phyloP scores from a whole-genome alignment of 2,888 invertebrate genomes.

The Sphaeridia pumilis region DNA sequence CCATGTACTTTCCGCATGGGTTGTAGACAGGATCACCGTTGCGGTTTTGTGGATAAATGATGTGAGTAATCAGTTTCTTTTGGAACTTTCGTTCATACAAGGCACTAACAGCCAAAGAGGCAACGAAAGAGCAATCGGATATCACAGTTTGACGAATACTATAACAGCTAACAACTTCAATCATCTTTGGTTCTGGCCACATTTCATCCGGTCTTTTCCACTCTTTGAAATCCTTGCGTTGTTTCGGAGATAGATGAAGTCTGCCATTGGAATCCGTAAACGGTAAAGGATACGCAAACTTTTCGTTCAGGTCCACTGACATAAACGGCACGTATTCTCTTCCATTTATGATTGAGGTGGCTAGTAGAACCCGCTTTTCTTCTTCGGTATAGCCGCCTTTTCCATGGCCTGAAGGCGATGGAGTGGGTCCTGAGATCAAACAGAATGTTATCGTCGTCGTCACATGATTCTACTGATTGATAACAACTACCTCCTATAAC shows the following conservation, averaged over 20 bases:
- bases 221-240: slow-evolving; percentile 55
- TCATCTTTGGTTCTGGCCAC: slow-evolving; percentile 64
- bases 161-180: slow-evolving; percentile 61
- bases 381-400: slow-evolving; percentile 62
- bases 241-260: slow-evolving; percentile 70
- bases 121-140: slow-evolving; percentile 93
- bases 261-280: slow-evolving; percentile 53
- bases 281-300: slow-evolving; percentile 48
- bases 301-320: slow-evolving; percentile 70
- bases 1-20: slow-evolving; percentile 69
- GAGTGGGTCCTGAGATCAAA: neutral
- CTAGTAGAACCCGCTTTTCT: slow-evolving; percentile 67
- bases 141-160: slow-evolving; percentile 90
- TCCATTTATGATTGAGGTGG: slow-evolving; percentile 75
- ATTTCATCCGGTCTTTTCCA: slow-evolving; percentile 80
- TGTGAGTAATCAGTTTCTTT: slow-evolving; percentile 75
- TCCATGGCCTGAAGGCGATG: neutral
- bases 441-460: too few relatives aligned
- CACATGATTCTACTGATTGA: too few relatives aligned
- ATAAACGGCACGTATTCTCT: slow-evolving; percentile 87
- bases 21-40: slow-evolving; percentile 78
- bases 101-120: slow-evolving; percentile 85
- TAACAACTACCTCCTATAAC: too few relatives aligned
- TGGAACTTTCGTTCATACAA: slow-evolving; percentile 77
- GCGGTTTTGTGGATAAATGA: slow-evolving; percentile 81